Evolutionary conservation across 2,888 invertebrate genomes (phyloP), one percentile per base, ranked within the genome.

Genomic region (Drosophila atripex): DNA sequence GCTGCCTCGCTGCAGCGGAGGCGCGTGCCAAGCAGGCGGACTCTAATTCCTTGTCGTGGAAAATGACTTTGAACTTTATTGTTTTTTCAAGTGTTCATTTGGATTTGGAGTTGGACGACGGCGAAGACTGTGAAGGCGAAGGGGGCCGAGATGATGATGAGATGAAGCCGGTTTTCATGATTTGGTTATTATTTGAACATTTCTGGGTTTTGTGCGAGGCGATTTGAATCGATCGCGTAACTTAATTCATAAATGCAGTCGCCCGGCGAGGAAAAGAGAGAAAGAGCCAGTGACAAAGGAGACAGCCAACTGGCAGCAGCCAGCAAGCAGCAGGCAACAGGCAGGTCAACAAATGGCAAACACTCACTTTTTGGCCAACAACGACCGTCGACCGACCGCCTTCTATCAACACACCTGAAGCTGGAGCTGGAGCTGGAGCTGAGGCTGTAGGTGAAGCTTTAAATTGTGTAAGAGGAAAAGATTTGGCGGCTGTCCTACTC

Each of bases 31-130:
- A 57, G 25, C 69, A 28, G 52, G 43, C 58, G 25, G 45, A 60
- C 63, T 54, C 58, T 52, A 75, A 59, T 75, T 65, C 52, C 63
- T 59, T 74, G 66, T 61, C 54, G 21, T 71, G 82, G 56, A 68
- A 84, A 88, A 85, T 88, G 84, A 84, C 89, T 84, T 88, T 84
- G 84, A 84, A 84, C 84, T 88, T 86, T 88, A 87, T 82, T 88
- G 88, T 80, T 69, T 73, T 69, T 43, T 23, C 72, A 46, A 55
- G 57, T 66, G 50, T 55, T 21, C 49, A 49, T 21, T 43, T 18
- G 43, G 43, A 21, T 21, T 12, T 4, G 35, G 35, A 6, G 8
- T 30, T 32, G 32, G 32, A n/a, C 3, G 32, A 32, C 5, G 32
- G 4, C 32, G 6, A 32, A 4, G 12, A 7, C n/a, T 2, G 32